phyloP scores from a whole-genome alignment of 2,797 vertebrate species.

The Ctenochaetus hawaiiensis region DNA sequence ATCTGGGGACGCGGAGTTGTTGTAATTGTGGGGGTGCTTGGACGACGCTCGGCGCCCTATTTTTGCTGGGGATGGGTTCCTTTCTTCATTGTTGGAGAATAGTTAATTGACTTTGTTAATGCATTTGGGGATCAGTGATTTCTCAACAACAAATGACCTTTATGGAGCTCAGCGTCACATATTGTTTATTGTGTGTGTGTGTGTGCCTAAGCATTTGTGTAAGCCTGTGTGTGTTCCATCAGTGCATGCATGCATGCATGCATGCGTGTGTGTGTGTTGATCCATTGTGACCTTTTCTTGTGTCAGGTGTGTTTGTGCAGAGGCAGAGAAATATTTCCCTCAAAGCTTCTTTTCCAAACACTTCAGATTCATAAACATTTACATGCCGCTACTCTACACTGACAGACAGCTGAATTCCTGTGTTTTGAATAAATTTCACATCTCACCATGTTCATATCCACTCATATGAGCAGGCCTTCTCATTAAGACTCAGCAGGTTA shows the following conservation, averaged over 20 bases:
- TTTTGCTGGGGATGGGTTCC: conserved; percentile 80
- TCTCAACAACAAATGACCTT: conserved; percentile 85
- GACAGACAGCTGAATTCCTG: conserved; percentile 80
- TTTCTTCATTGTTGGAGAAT: conserved; percentile 78
- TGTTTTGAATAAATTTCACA: conserved; percentile 83
- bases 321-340: conserved; percentile 73
- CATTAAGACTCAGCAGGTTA: conserved; percentile 88
- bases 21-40: conserved; percentile 81
- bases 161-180: conserved; percentile 77
- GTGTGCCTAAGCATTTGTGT: conserved; percentile 21
- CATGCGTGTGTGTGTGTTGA: conserved; percentile 59
- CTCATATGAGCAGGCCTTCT: conserved; percentile 84
- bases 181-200: conserved; percentile 69
- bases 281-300: conserved; percentile 79
- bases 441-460: conserved; percentile 80
- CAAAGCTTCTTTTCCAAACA: conserved; percentile 76
- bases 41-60: conserved; percentile 68
- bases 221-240: conserved; percentile 19
- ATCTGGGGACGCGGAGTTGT: conserved; percentile 76
- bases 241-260: conserved; percentile 22
- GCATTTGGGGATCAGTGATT: conserved; percentile 85
- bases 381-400: conserved; percentile 52
- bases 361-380: conserved; percentile 82
- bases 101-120: conserved; percentile 87
- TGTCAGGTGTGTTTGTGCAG: conserved; percentile 78